phyloP scores from a whole-genome alignment of 2,888 invertebrate genomes.

The Tipula vernalis region DNA sequence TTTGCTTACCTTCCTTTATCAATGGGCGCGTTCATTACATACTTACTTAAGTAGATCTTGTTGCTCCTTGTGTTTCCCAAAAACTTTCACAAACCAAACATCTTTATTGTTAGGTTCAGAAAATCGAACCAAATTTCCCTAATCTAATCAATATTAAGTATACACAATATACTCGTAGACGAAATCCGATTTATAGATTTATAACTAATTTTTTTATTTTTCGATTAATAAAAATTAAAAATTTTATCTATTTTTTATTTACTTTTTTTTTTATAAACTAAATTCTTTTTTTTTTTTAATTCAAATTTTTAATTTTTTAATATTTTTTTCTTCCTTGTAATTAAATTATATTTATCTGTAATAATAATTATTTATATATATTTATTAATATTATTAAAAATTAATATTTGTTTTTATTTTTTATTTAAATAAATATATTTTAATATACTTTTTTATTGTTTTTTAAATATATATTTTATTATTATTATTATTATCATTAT shows the following conservation, averaged over 20 bases:
- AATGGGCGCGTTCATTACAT: too few species aligned
- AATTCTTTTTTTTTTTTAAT: not conserved
- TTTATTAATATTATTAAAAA: not conserved
- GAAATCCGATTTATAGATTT: not conserved
- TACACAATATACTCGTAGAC: too few species aligned
- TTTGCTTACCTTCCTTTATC: too few species aligned
- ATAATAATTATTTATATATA: not conserved
- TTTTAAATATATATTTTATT: not conserved
- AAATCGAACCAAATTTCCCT: not conserved
- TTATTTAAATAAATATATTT: slow-evolving; percentile 4
- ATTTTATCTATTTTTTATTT: not conserved
- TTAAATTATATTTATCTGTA: not conserved
- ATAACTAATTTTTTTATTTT: not conserved
- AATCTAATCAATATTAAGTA: too few species aligned
- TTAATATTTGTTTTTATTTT: not conserved
- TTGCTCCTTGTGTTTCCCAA: too few species aligned
- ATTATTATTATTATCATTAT: not conserved
- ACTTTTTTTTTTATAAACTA: not conserved
- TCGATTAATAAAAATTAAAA: not conserved
- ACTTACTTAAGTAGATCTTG: too few species aligned
- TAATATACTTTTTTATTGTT: not conserved
- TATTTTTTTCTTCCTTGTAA: not conserved
- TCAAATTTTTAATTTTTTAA: not conserved
- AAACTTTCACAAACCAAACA: too few species aligned
- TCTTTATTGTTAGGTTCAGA: too few species aligned